Conservation (phyloP, 2,888 invertebrate genomes). For the Philereme transversata region DNA sequence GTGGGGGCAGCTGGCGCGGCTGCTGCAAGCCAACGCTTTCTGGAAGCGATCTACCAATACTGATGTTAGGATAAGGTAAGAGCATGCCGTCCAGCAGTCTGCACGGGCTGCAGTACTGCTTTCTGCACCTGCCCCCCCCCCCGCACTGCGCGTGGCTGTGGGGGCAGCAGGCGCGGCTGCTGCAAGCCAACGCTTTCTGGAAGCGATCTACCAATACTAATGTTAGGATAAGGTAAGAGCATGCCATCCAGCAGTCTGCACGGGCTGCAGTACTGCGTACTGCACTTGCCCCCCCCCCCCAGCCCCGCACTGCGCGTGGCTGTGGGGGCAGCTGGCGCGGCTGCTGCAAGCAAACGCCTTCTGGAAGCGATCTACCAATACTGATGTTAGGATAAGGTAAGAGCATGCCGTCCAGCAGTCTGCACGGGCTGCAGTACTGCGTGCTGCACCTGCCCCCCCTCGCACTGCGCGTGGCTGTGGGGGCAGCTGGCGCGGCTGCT, state of each 20-base stretch:
- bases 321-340: slow-evolving; percentile 74
- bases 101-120: slow-evolving; percentile 50
- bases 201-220: slow-evolving; percentile 85
- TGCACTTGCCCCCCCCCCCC: slow-evolving; percentile 46
- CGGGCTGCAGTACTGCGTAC: slow-evolving; percentile 47
- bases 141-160: slow-evolving; percentile 84
- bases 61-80: slow-evolving; percentile 53
- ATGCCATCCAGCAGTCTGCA: slow-evolving; percentile 51
- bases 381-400: slow-evolving; percentile 58
- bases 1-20: slow-evolving; percentile 73
- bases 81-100: slow-evolving; percentile 51
- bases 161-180: slow-evolving; percentile 78
- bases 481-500: slow-evolving; percentile 83
- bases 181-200: slow-evolving; percentile 88
- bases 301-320: slow-evolving; percentile 85
- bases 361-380: slow-evolving; percentile 88
- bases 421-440: slow-evolving; percentile 53
- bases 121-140: slow-evolving; percentile 45
- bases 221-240: slow-evolving; percentile 49
- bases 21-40: slow-evolving; percentile 86
- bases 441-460: slow-evolving; percentile 47
- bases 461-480: slow-evolving; percentile 83
- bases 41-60: slow-evolving; percentile 88
- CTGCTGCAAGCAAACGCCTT: slow-evolving; percentile 86
- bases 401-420: slow-evolving; percentile 47